A percentile compares a stretch with the other conserved stretches of the same genome.
These are phyloP conservation scores for Colaptes auratus DNA, from an alignment of 2,113 vertebrate genomes.

Conservation along the genomic window DNA sequence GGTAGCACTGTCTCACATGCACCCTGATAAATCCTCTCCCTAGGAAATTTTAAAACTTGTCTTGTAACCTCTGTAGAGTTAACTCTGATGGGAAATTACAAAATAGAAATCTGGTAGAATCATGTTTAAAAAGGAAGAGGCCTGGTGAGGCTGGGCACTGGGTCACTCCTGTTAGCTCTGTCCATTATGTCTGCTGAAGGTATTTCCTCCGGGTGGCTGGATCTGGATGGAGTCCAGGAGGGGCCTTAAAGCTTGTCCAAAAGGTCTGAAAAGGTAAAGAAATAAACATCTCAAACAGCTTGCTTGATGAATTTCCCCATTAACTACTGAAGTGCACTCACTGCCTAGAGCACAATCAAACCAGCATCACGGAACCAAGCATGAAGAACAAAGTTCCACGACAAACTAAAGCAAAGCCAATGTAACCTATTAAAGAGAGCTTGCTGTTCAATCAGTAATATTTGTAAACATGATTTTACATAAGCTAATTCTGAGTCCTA, in stretches of 20 bases:
- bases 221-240: slow-evolving; percentile 88
- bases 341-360: neutral
- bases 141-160: slow-evolving; percentile 63
- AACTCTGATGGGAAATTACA: slow-evolving; percentile 80
- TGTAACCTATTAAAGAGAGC: neutral
- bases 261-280: slow-evolving; percentile 81
- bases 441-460: neutral
- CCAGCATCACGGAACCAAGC: neutral
- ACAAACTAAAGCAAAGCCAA: neutral
- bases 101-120: slow-evolving; percentile 81
- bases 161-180: slow-evolving; percentile 81
- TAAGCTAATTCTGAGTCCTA: neutral
- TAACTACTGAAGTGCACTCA: neutral
- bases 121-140: slow-evolving; percentile 80
- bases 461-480: neutral
- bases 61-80: slow-evolving; percentile 66
- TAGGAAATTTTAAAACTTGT: slow-evolving; percentile 69
- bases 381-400: neutral
- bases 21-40: slow-evolving; percentile 73
- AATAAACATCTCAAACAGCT: neutral
- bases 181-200: slow-evolving; percentile 84
- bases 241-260: slow-evolving; percentile 92
- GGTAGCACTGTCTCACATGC: slow-evolving; percentile 73
- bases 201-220: slow-evolving; percentile 86
- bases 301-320: neutral